Percentiles rank a stretch among this genome's conserved stretches.
phyloP scores from a whole-genome alignment of 2,888 invertebrate species.

The Boloria euphrosyne region DNA sequence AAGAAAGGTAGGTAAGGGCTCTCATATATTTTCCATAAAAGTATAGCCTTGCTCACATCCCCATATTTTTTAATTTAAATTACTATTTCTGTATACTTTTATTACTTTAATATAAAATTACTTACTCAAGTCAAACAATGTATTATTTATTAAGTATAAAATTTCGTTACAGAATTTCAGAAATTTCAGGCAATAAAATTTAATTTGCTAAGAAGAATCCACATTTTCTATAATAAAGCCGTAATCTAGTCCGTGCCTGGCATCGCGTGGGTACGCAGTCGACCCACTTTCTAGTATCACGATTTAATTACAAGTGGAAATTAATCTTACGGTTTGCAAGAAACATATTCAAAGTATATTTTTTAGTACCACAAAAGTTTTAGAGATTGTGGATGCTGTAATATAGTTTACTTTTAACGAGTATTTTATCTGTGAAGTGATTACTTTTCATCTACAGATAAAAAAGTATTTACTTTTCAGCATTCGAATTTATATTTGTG shows the following conservation, averaged over 20 bases:
- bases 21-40: no score
- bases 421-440: no score
- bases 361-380: background rate
- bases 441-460: no score
- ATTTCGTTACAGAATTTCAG: slow-evolving; percentile 2
- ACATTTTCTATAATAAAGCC: slow-evolving; percentile 37
- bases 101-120: background rate
- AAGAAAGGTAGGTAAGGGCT: no score
- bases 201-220: slow-evolving; percentile 30
- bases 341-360: slow-evolving; percentile 18
- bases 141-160: background rate
- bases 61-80: no score
- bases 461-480: no score
- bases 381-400: no score
- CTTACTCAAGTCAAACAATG: background rate
- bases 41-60: no score
- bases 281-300: slow-evolving; percentile 35
- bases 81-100: no score
- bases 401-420: no score
- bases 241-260: slow-evolving; percentile 36
- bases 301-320: slow-evolving; percentile 36
- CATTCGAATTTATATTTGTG: no score
- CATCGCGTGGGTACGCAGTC: slow-evolving; percentile 32
- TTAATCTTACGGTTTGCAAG: slow-evolving; percentile 25
- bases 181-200: slow-evolving; percentile 27